These are phyloP conservation scores for Diploptera punctata DNA, from an alignment of 2,888 invertebrate genomes.

Conservation along the genomic window DNA sequence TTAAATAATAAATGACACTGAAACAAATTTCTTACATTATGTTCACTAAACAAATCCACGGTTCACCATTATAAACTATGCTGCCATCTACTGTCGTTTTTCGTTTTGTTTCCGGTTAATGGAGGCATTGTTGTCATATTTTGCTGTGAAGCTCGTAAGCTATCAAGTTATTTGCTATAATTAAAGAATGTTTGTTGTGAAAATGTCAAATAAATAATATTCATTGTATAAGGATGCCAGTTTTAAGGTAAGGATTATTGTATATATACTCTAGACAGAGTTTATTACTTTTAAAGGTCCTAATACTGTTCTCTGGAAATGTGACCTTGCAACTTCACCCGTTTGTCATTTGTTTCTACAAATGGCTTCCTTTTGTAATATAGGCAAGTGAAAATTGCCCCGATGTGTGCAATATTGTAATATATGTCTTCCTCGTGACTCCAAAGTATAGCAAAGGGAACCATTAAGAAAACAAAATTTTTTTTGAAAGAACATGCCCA, in stretches of 20 bases:
- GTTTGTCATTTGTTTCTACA: constrained; percentile 43
- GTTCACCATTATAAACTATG: too few relatives aligned
- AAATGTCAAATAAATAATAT: background rate
- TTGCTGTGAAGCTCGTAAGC: constrained; percentile 37
- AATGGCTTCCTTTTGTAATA: constrained; percentile 40
- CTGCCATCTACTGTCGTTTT: constrained; percentile 10
- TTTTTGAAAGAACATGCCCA: too few relatives aligned
- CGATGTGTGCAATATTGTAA: too few relatives aligned
- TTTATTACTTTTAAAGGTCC: constrained; percentile 21
- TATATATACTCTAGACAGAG: too few relatives aligned
- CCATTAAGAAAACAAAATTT: too few relatives aligned
- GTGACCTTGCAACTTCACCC: constrained; percentile 45
- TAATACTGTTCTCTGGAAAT: constrained; percentile 27
- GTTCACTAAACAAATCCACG: too few relatives aligned
- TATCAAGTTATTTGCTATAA: constrained; percentile 22
- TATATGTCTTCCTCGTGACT: too few relatives aligned
- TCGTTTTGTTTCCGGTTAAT: constrained; percentile 36
- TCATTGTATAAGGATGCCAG: background rate
- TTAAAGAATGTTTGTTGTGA: constrained; percentile 7
- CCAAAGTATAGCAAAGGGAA: too few relatives aligned
- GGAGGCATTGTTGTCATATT: constrained; percentile 45
- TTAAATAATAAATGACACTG: too few relatives aligned
- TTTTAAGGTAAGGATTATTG: constrained; percentile 19
- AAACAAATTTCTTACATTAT: too few relatives aligned
- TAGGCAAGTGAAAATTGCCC: too few relatives aligned